Evolutionary conservation across 2,888 invertebrate genomes (phyloP), one percentile per base, ranked within the genome.

Genomic region (Nyleta sp.): DNA sequence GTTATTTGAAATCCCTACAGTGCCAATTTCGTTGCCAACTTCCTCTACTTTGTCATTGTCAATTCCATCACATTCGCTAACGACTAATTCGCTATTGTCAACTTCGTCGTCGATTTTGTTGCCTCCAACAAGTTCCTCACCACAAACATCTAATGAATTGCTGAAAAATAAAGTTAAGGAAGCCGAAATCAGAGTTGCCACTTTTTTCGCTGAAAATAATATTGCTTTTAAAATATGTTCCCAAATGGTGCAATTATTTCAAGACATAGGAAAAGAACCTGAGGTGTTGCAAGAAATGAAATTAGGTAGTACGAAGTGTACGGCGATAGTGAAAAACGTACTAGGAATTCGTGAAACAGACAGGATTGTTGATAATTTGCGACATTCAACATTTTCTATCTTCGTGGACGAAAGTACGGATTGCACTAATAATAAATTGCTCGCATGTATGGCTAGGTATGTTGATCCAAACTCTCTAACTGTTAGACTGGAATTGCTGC

Each of bases 351-450:
- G 4, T 4, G 59, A 59, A 6, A 59, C 44, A 5, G 20, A 44
- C 5, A 24, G 44, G 11, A 59, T 59, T 13, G 17, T 11, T 3
- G 40, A 70, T 13, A 60, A 22, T 7, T 11, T 60, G 11, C 6
- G 5, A 35, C 46, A 55, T 20, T 33, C 31, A 0, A 42, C 42
- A 28, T 71, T 72, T 40, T 72, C 62, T 13, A 7, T 46, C 2
- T 48, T 1, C 20, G 62, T 46, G 4, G 72, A 72, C 24, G 62
- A 72, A 35, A 62, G 44, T 1, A 44, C 72, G 2, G 72, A 72
- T 24, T 42, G 44, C 10, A 72, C 62, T 2, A 72, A 72, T 28
- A 35, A 62, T 5, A 72, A 72, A 46, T 72, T 44, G 62, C 18
- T 62, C 8, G n/a, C 44, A 1, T 5, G 1, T 4, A 11, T 44